Evolutionary conservation across 2,888 invertebrate genomes (phyloP), one percentile per base, ranked within the genome.

Genomic region (Euphydryas editha): DNA sequence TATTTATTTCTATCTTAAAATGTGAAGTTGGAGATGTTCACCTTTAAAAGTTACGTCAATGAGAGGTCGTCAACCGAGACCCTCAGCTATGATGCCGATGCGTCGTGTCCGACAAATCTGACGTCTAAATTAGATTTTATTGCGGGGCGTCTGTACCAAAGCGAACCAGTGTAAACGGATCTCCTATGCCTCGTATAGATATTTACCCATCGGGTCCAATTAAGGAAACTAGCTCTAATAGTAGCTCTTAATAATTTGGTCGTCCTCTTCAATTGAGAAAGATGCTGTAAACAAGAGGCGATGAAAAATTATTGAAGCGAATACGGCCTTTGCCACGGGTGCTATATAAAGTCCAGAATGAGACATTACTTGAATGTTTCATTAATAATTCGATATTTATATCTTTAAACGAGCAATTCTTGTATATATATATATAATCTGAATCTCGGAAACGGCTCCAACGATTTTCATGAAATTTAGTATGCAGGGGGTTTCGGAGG

Each of bases 91-190:
- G 75, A 78, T 79, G 78, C 78, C 78, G 80, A 77, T 78, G 80
- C 86, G 78, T 85, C 83, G 79, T 79, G 82, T 81, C 86, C 85
- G 85, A 90, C 89, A 90, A 91, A 91, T 91, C 92, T 88, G 88
- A 91, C 85, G 90, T 90, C 90, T 92, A 92, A 92, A 92, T 92
- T 92, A 91, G 92, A 92, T 92, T 92, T 92, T 92, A 92, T 91
- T 91, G 86, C 90, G 78, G 83, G 83, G 83, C 90, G 91, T 88
- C 90, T 87, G 88, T 82, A 81, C 81, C 82, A 78, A 47, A 30
- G 21, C 39, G 15, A 18, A 76, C 70, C 74, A 73, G 62, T 72
- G 76, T 79, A 82, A 68, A 63, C 64, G 68, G 84, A 82, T 72
- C 82, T 63, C 77, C 73, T 72, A 71, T 64, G 54, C 59, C 62